Evolutionary conservation across 2,113 vertebrate species (phyloP).

Genomic region (Anthoscopus minutus): DNA sequence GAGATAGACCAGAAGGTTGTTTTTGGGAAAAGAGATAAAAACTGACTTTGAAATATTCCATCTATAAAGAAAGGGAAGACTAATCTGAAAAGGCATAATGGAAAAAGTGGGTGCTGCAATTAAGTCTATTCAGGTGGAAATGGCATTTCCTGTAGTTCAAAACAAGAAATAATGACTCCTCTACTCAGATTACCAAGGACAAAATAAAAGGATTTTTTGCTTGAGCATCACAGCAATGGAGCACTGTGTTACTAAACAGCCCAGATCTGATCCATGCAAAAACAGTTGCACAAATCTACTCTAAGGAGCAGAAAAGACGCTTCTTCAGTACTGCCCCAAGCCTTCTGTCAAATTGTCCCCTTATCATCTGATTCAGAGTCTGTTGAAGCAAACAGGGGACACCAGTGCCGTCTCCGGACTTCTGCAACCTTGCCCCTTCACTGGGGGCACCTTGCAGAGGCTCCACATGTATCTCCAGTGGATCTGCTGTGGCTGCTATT

Average conservation of each 20-base stretch:
- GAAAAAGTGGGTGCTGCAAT: background rate
- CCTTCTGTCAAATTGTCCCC: background rate
- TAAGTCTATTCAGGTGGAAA: constrained; percentile 24
- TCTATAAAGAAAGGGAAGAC: background rate
- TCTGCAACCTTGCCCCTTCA: rapidly evolving
- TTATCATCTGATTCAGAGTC: background rate
- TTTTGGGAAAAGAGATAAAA: background rate
- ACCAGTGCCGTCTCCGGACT: too few relatives aligned
- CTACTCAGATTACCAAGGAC: background rate
- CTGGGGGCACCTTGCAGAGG: rapidly evolving
- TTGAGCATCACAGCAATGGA: background rate
- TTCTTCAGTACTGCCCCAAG: background rate
- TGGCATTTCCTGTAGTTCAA: background rate
- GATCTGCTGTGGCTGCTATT: background rate
- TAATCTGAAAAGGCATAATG: background rate
- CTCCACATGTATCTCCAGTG: background rate
- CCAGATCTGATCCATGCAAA: background rate
- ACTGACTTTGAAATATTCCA: background rate
- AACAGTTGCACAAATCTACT: rapidly evolving
- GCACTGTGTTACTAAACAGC: background rate
- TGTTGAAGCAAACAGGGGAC: background rate
- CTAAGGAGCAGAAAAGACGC: background rate
- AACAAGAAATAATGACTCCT: background rate
- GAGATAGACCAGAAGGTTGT: background rate
- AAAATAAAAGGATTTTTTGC: background rate